Conservation (phyloP, 1,140 invertebrate genomes). For the Coelopa frigida region DNA sequence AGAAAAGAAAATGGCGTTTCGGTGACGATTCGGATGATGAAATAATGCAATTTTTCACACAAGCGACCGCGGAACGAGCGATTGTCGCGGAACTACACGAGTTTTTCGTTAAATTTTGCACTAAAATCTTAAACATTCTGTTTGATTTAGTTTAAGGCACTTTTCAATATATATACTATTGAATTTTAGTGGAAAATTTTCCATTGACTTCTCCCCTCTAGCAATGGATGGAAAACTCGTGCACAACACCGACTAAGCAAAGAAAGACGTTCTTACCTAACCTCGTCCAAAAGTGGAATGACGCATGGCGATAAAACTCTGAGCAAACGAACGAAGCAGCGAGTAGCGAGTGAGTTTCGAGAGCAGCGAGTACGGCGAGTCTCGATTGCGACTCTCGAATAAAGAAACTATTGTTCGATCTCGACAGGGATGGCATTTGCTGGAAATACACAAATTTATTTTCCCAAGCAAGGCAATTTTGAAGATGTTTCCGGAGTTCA, state of each 20-base stretch:
- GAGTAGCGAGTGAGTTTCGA: too few species aligned
- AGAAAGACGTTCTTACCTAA: slow-evolving; percentile 38
- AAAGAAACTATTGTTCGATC: too few species aligned
- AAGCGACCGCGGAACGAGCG: slow-evolving; percentile 10
- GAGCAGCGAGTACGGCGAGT: too few species aligned
- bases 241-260: slow-evolving; percentile 14
- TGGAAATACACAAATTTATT: too few species aligned
- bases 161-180: background rate
- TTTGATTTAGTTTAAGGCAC: slow-evolving; percentile 1
- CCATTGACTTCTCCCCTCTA: background rate
- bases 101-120: slow-evolving; percentile 27
- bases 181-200: slow-evolving; percentile 6
- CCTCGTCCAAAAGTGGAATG: slow-evolving; percentile 35
- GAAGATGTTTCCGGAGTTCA: too few species aligned
- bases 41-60: slow-evolving; percentile 37
- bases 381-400: too few species aligned
- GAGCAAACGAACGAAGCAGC: background rate
- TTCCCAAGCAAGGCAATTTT: too few species aligned
- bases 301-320: slow-evolving; percentile 12
- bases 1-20: slow-evolving; percentile 44
- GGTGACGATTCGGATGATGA: slow-evolving; percentile 23
- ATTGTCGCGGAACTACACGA: slow-evolving; percentile 19
- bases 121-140: slow-evolving; percentile 29
- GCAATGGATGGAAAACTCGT: slow-evolving; percentile 13
- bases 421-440: too few species aligned